Evolutionary conservation across 1,140 invertebrate genomes (phyloP), one percentile per base, ranked within the genome.

Genomic region (Nautilus pompilius): DNA sequence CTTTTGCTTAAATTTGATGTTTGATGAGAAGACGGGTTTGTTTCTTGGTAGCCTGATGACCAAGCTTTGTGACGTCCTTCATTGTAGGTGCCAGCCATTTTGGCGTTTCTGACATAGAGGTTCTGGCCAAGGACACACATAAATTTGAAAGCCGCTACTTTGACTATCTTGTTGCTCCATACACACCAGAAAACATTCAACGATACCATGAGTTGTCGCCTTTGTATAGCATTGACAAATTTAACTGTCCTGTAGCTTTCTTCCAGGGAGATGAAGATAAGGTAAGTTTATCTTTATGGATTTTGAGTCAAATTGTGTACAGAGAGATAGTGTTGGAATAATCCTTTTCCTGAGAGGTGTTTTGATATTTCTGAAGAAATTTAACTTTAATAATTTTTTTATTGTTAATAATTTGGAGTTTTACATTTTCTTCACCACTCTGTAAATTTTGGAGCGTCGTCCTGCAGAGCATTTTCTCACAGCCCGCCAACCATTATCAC

Each of bases 121-220:
- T 70, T 2, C 63, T 82, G 36, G 73, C 66, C 22, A 33, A 33
- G 10, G 82, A 84, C 30, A 83, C 81, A 17, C 82, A 84, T 66
- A 84, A 84, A 61, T 84, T 84, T 75, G 82, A 84, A 65, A 78
- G 75, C 56, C 69, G 76, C n/a, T 84, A 84, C 66, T 66, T 81
- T n/a, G 78, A 83, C 57, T 65, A 33, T 2, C 56, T 84, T 2
- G 68, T 83, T 32, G 77, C 73, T 20, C 78, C 78, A 22, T 76
- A 77, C 46, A 63, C 63, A 3, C 69, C 72, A 32, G 67, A 78
- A 24, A 61, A 71, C 55, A 69, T 65, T 6, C 58, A 72, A 26
- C 58, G 77, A 10, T 80, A 71, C 49, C 61, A 70, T 5, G 70
- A 79, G 24, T 63, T 82, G 24, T 83, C 82, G 20, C 82, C 82